Evolutionary conservation across 2,797 vertebrate species (phyloP), one percentile per base, ranked within the genome.

Genomic region (Octomys mimax): DNA sequence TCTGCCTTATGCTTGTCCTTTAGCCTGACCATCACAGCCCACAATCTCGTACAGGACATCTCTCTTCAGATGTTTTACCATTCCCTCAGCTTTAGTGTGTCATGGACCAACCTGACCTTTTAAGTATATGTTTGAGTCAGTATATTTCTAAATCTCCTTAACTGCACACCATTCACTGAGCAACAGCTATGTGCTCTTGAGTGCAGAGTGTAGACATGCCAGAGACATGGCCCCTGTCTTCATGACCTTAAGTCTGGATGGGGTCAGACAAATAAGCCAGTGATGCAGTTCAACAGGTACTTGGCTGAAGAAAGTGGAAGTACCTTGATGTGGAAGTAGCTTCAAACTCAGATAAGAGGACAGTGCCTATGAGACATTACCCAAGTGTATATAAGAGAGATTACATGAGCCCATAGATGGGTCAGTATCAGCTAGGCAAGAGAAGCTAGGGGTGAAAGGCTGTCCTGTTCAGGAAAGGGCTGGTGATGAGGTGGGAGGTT

Each of bases 241-340:
- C 82, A 26, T 94, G 82, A 79, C 46, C 21, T 31, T 94, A 61
- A 80, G 14, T 95, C 52, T 83, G 52, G 57, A 31, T 42, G 57
- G 62, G 6, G 13, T 89, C 10, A 95, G 80, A 13, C 6, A 59
- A 31, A 14, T 81, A 70, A 77, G 42, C 5, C 87, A 62, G 28
- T 81, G 31, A 59, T 42, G 52, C 14, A 78, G 46, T 68, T 2
- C 83, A 64, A 59, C 80, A 79, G 61, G 11, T 54, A 54, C 31
- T 66, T 92, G n/a, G n/a, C 42, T 94, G n/a, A 95, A 36, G 46
- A 73, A 79, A 87, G 61, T 2, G 66, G 87, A 92, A 46, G 57
- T 42, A 42, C 42, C 42, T 87, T 49, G 75, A 78, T 95, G 33
- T 94, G 28, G 36, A 83, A 66, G 82, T 28, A 70, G 10, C 33